Percentiles rank a stretch among this genome's conserved stretches.
Conservation (phyloP, 2,797 vertebrate genomes). For the Gallinago solitaria region DNA sequence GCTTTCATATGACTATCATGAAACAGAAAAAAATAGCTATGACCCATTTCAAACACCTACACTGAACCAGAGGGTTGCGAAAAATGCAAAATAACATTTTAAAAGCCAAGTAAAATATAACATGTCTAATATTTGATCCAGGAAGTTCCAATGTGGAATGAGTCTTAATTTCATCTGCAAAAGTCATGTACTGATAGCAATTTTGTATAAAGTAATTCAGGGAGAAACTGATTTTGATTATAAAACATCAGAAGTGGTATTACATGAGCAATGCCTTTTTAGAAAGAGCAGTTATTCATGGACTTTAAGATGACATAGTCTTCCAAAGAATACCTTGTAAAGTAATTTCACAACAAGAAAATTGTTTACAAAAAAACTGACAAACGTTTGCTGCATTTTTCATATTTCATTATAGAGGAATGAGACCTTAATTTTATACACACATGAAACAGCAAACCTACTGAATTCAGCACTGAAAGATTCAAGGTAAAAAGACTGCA, state of each 20-base stretch:
- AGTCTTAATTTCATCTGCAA: not conserved
- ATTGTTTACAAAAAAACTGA: not conserved
- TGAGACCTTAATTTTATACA: not conserved
- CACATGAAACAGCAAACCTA: not conserved
- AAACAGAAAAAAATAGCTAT: not conserved
- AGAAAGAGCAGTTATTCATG: not conserved
- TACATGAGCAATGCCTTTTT: not conserved
- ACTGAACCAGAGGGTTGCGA: not conserved
- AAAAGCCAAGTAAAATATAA: not conserved
- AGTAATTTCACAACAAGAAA: not conserved
- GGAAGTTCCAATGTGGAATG: not conserved
- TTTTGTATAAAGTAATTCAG: not conserved
- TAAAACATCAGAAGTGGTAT: not conserved
- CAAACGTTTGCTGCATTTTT: not conserved
- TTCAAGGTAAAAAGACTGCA: not conserved
- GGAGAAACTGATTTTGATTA: not conserved
- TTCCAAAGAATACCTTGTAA: not conserved
- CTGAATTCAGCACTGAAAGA: not conserved
- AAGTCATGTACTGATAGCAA: not conserved
- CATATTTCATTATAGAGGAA: not conserved
- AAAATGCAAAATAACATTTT: not conserved
- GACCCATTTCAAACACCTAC: not conserved
- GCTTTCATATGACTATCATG: accelerated
- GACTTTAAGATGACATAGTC: accelerated
- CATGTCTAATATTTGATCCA: not conserved